Evolutionary conservation across 2,797 vertebrate genomes (phyloP).

Genomic region (Gallirallus australis): DNA sequence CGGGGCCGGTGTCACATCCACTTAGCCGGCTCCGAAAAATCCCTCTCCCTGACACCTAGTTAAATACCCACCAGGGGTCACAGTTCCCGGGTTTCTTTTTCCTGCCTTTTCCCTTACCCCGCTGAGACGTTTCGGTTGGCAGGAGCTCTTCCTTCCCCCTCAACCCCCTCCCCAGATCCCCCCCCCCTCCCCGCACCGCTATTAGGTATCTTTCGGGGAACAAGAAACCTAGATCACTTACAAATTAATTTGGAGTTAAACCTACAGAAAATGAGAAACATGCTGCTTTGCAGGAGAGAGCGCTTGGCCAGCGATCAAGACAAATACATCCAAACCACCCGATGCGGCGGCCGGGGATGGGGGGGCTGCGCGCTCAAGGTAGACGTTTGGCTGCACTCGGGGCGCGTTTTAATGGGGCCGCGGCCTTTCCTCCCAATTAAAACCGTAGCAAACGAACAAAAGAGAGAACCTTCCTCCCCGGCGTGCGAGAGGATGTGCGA

Average conservation of each 20-base stretch:
- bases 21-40: slow-evolving; percentile 55
- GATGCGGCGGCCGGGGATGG: background rate
- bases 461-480: background rate
- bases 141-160: background rate
- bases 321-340: slow-evolving; percentile 64
- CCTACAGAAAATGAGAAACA: slow-evolving; percentile 74
- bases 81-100: slow-evolving; percentile 69
- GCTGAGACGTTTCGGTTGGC: slow-evolving; percentile 66
- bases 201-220: slow-evolving; percentile 68
- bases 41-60: slow-evolving; percentile 68
- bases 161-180: too few species aligned
- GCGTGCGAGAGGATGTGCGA: accelerated
- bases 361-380: background rate
- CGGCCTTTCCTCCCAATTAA: background rate
- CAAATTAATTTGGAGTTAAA: slow-evolving; percentile 76
- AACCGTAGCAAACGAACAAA: background rate
- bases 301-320: slow-evolving; percentile 69
- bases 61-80: slow-evolving; percentile 72
- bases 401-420: background rate
- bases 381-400: background rate
- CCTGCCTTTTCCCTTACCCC: slow-evolving; percentile 57
- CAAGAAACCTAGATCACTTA: slow-evolving; percentile 72
- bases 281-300: slow-evolving; percentile 71
- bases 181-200: background rate
- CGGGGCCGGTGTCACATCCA: slow-evolving; percentile 55